Evolutionary conservation across 2,888 invertebrate genomes (phyloP).

Genomic region (Kuschelorhynchus macadamiae): DNA sequence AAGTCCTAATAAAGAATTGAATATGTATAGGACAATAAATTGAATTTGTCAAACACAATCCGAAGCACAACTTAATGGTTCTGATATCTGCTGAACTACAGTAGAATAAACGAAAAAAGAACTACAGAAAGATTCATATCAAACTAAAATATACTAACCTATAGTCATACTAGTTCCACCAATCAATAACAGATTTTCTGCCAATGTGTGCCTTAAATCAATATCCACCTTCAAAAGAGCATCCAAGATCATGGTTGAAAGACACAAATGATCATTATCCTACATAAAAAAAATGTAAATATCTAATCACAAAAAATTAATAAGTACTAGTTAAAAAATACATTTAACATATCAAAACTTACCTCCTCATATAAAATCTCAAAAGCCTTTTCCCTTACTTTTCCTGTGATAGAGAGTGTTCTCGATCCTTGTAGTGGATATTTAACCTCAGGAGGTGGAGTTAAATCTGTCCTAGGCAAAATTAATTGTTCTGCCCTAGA

Average conservation of each 20-base stretch:
- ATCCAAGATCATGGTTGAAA: conserved; percentile 89
- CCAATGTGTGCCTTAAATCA: conserved; percentile 83
- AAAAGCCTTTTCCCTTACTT: conserved; percentile 83
- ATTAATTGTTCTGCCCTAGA: conserved; percentile 76
- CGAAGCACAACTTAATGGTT: too few relatives aligned
- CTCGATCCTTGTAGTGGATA: conserved; percentile 78
- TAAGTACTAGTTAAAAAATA: too few relatives aligned
- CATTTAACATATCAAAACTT: conserved; percentile 12
- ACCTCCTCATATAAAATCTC: conserved; percentile 86
- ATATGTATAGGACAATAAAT: too few relatives aligned
- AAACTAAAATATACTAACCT: conserved; percentile 77
- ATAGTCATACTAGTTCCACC: conserved; percentile 85
- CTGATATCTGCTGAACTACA: too few relatives aligned
- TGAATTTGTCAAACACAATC: too few relatives aligned
- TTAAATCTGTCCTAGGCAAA: conserved; percentile 55
- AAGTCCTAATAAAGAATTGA: too few relatives aligned
- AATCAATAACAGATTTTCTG: conserved; percentile 87
- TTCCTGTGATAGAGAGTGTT: conserved; percentile 77
- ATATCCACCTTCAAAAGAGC: conserved; percentile 86
- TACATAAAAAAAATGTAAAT: conserved; percentile 27
- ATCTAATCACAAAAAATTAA: too few relatives aligned
- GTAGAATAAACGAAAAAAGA: too few relatives aligned
- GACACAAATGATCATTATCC: conserved; percentile 85
- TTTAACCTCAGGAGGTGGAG: conserved; percentile 74
- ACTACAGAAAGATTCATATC: too few relatives aligned